A percentile compares a stretch with the other conserved stretches of the same genome.
Evolutionary conservation across 2,797 vertebrate species (phyloP).

Genomic region (Lutra lutra): DNA sequence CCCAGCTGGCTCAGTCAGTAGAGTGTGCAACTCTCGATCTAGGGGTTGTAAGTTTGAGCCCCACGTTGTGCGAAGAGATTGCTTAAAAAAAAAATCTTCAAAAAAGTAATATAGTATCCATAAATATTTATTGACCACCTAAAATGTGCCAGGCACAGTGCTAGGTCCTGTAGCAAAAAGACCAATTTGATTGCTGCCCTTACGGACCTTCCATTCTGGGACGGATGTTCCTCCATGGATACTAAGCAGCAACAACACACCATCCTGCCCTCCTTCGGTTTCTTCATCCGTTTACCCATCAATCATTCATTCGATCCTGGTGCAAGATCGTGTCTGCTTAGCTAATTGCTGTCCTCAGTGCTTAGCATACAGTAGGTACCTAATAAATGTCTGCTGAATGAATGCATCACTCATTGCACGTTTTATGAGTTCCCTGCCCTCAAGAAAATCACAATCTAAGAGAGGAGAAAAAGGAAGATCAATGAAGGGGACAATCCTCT

Average conservation of each 20-base stretch:
- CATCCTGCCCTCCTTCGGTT: background rate
- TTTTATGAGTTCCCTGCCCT: background rate
- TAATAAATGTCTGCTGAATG: conserved; percentile 3
- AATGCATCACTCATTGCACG: background rate
- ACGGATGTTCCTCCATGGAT: background rate
- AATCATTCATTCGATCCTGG: background rate
- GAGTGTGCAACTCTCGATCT: background rate
- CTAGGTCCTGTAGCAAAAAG: background rate
- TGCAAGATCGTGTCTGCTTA: background rate
- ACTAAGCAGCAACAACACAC: background rate
- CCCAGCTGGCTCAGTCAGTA: background rate
- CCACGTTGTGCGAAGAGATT: background rate
- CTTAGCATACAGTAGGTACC: background rate
- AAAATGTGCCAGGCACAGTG: background rate
- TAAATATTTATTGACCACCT: background rate
- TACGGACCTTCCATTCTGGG: background rate
- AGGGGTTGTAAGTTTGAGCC: background rate
- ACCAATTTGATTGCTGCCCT: background rate
- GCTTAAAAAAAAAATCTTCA: background rate
- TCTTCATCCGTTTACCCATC: background rate
- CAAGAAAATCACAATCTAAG: conserved; percentile 12
- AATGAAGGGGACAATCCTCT: background rate
- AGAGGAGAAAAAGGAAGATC: background rate
- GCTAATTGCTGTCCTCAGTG: background rate
- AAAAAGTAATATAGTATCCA: background rate